Conservation (phyloP, 2,113 vertebrate genomes). For the Megalops atlanticus region DNA sequence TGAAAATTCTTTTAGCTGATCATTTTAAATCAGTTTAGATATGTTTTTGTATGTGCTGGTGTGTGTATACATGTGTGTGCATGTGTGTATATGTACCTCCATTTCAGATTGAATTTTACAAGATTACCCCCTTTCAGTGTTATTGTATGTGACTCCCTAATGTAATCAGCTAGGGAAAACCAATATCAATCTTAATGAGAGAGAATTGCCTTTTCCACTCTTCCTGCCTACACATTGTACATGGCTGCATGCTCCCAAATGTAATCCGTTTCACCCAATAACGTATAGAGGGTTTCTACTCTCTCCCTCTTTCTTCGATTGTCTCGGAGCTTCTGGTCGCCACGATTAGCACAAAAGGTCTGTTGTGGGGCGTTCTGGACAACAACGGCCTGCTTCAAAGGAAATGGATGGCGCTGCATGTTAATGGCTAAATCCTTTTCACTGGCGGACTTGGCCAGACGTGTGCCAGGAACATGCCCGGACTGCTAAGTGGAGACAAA, state of each 20-base stretch:
- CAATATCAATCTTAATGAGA: background rate
- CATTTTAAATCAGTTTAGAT: too few species aligned
- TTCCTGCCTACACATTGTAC: background rate
- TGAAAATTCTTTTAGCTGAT: too few species aligned
- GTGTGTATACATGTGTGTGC: too few species aligned
- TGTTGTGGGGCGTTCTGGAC: conserved; percentile 37
- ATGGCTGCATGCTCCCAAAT: background rate
- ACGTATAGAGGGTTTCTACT: background rate
- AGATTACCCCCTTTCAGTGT: background rate
- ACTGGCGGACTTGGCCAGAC: conserved; percentile 53
- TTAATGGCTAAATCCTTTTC: conserved; percentile 63
- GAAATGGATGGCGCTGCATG: conserved; percentile 63
- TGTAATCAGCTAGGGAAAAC: background rate
- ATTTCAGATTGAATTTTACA: background rate
- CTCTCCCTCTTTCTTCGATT: conserved; percentile 31
- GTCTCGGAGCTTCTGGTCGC: conserved; percentile 28
- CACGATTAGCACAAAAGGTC: conserved; percentile 33
- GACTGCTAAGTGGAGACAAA: conserved; percentile 35
- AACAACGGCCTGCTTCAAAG: conserved; percentile 66
- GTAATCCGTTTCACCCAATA: conserved; percentile 7
- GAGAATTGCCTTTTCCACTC: background rate
- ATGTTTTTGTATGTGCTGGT: too few species aligned
- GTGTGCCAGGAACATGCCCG: conserved; percentile 40
- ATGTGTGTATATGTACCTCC: too few species aligned
- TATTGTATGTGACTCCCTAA: too few species aligned